A percentile compares a stretch with the other conserved stretches of the same genome.
These are phyloP conservation scores for Protonibea diacanthus DNA, from an alignment of 2,797 vertebrate genomes.

Conservation along the genomic window DNA sequence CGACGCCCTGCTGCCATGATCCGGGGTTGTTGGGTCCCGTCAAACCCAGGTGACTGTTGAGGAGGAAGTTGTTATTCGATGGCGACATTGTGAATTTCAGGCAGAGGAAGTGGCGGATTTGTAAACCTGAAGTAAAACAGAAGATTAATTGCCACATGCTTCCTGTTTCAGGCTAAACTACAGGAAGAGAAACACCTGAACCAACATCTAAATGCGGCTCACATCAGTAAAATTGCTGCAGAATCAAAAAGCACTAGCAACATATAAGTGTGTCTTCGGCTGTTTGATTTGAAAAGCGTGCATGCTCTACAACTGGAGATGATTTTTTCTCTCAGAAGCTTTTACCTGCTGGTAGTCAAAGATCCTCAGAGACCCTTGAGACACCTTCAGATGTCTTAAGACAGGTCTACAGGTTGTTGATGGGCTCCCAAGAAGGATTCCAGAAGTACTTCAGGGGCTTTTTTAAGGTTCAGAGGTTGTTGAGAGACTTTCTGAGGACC, in stretches of 20 bases:
- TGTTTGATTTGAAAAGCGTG: neutral
- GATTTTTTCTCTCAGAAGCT: too few species aligned
- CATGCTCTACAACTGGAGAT: too few species aligned
- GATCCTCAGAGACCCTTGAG: too few species aligned
- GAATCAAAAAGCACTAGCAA: neutral
- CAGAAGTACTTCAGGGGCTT: neutral
- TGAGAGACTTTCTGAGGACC: too few species aligned
- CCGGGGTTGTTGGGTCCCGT: too few species aligned
- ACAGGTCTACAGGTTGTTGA: too few species aligned
- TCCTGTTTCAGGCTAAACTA: slow-evolving; percentile 59
- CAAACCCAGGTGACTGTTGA: neutral
- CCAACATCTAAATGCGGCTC: neutral
- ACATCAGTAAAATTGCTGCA: neutral
- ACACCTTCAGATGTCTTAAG: too few species aligned
- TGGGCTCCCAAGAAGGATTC: too few species aligned
- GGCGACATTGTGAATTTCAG: slow-evolving; percentile 20
- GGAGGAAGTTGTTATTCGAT: slow-evolving; percentile 45
- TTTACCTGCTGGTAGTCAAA: too few species aligned
- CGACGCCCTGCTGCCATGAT: neutral
- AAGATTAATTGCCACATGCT: slow-evolving; percentile 35
- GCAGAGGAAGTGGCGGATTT: slow-evolving; percentile 70
- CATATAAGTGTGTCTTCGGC: neutral
- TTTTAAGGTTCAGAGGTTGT: neutral
- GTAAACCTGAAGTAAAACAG: slow-evolving; percentile 60
- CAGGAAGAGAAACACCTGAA: slow-evolving; percentile 30